Evolutionary conservation across 2,113 vertebrate species (phyloP).

Genomic region (Peromyscus leucopus): DNA sequence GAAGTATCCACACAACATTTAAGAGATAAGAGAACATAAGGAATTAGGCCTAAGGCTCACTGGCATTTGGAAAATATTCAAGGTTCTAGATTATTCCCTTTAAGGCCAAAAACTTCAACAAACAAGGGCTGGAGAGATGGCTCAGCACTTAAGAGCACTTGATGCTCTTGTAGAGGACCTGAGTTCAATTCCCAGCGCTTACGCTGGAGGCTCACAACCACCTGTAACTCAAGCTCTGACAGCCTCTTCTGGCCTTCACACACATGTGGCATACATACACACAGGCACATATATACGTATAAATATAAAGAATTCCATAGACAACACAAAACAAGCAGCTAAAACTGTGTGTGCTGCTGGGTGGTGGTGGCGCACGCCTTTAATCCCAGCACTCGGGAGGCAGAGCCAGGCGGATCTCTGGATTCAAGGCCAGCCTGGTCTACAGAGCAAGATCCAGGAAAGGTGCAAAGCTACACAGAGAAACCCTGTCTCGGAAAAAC

Average conservation of each 20-base stretch:
- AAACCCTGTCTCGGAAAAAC: too few relatives aligned
- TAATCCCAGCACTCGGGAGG: too few relatives aligned
- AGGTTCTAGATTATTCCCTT: neutral
- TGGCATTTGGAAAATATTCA: neutral
- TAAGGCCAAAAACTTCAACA: slow-evolving; percentile 14
- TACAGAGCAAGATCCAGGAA: too few relatives aligned
- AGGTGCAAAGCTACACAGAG: too few relatives aligned
- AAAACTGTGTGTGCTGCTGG: neutral
- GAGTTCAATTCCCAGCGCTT: neutral
- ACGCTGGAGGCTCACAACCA: neutral
- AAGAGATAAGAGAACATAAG: neutral
- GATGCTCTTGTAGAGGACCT: neutral
- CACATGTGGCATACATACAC: neutral
- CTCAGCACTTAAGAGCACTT: neutral
- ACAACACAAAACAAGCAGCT: neutral
- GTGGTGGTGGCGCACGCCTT: too few relatives aligned
- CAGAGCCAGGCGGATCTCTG: too few relatives aligned
- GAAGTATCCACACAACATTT: neutral
- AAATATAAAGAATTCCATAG: neutral
- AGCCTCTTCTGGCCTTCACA: neutral
- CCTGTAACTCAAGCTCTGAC: neutral
- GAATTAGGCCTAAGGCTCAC: neutral
- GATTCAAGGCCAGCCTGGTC: too few relatives aligned
- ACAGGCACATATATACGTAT: neutral
- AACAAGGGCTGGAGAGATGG: neutral